Percentiles rank a stretch among this genome's conserved stretches.
Evolutionary conservation across 2,797 vertebrate genomes (phyloP).

Genomic region (Pempheris klunzingeri): DNA sequence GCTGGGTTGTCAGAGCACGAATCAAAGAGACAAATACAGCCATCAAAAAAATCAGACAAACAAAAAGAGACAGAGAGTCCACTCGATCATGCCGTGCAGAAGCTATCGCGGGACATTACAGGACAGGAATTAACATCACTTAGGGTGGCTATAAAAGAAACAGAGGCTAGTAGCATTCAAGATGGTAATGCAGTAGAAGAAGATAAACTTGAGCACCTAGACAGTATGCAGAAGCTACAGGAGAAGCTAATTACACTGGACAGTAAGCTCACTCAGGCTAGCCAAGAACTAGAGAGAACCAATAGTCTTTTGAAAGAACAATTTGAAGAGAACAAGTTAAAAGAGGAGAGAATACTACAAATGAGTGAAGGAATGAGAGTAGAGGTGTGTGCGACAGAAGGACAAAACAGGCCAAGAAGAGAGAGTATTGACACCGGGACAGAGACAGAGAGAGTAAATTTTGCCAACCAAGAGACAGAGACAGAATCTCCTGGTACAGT

Average conservation of each 20-base stretch:
- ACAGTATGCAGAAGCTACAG: constrained; percentile 79
- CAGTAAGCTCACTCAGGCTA: constrained; percentile 87
- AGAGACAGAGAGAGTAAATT: constrained; percentile 59
- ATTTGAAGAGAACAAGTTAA: constrained; percentile 87
- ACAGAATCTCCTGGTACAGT: constrained; percentile 67
- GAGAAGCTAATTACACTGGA: constrained; percentile 88
- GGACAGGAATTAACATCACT: constrained; percentile 57
- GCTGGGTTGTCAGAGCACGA: constrained; percentile 39
- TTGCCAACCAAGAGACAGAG: constrained; percentile 69
- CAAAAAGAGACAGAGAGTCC: constrained; percentile 61
- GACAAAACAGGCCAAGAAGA: constrained; percentile 66
- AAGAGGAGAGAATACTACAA: constrained; percentile 89
- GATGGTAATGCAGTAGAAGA: constrained; percentile 32
- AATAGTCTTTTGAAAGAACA: constrained; percentile 86
- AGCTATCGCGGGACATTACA: constrained; percentile 50
- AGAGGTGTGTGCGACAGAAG: constrained; percentile 72
- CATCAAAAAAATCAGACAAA: constrained; percentile 64
- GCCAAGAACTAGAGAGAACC: constrained; percentile 87
- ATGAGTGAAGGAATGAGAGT: constrained; percentile 84
- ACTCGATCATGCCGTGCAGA: constrained; percentile 58
- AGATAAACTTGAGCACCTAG: constrained; percentile 23
- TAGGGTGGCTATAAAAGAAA: constrained; percentile 51
- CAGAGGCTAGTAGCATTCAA: constrained; percentile 45
- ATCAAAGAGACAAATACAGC: constrained; percentile 44
- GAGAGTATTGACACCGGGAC: constrained; percentile 80